Conservation (phyloP, 2,797 vertebrate species). For the Carcharodon carcharias region DNA sequence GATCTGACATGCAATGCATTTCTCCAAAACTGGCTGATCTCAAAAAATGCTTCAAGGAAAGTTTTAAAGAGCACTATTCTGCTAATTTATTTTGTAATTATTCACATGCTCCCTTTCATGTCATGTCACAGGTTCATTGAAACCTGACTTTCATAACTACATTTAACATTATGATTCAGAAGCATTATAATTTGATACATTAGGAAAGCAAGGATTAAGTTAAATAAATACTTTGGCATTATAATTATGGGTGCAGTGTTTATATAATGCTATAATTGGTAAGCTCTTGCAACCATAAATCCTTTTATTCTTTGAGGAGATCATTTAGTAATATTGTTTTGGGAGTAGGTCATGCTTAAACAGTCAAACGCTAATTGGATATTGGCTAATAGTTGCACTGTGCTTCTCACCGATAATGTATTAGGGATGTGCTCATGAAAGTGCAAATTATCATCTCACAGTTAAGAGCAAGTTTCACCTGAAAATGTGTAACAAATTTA, state of each 20-base stretch:
- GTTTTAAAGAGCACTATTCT: neutral
- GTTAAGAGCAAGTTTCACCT: neutral
- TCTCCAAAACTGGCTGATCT: neutral
- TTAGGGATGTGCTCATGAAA: neutral
- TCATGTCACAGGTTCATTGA: neutral
- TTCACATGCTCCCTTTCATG: constrained; percentile 8
- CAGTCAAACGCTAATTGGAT: constrained; percentile 1
- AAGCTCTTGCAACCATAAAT: constrained; percentile 13
- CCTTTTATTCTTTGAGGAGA: neutral
- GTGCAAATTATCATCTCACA: neutral
- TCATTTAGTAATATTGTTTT: constrained; percentile 26
- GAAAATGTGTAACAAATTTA: neutral
- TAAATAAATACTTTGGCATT: constrained; percentile 27
- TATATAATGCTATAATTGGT: constrained; percentile 32
- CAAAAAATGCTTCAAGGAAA: constrained; percentile 7
- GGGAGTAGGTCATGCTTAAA: neutral
- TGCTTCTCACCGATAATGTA: neutral
- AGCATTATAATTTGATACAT: neutral
- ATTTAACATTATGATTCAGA: neutral
- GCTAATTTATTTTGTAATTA: constrained; percentile 22
- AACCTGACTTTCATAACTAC: neutral
- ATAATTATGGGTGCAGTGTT: constrained; percentile 17
- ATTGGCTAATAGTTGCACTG: neutral
- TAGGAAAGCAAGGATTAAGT: constrained; percentile 23
- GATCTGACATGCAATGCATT: neutral